phyloP scores from a whole-genome alignment of 2,888 invertebrate species.

The Orthosia incerta region DNA sequence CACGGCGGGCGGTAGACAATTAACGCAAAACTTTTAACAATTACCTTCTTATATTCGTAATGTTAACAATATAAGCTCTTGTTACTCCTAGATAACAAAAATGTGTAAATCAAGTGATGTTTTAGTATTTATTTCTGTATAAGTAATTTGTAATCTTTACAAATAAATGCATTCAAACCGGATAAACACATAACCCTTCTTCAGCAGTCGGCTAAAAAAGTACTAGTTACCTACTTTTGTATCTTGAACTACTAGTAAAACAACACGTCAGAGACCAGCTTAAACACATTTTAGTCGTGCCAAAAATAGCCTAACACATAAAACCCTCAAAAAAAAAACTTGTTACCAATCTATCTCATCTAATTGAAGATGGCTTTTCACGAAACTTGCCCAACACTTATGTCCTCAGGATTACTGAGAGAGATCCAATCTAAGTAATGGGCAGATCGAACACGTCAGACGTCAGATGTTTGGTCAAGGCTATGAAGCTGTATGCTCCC shows the following conservation, averaged over 20 bases:
- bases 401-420: conserved; percentile 45
- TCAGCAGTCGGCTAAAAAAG: no score
- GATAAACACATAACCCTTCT: no score
- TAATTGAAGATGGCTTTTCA: conserved; percentile 23
- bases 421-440: conserved; percentile 60
- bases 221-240: no score
- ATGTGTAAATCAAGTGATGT: no score
- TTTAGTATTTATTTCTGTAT: no score
- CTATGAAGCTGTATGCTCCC: conserved; percentile 14
- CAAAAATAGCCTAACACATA: not conserved
- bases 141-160: no score
- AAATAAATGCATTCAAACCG: no score
- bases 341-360: conserved; percentile 20
- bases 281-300: not conserved
- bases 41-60: no score
- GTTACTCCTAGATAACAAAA: no score
- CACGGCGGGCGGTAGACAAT: no score
- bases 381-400: conserved; percentile 34
- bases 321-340: conserved; percentile 6
- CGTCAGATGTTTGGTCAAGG: conserved; percentile 52
- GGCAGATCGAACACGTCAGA: conserved; percentile 51
- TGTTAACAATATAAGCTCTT: no score
- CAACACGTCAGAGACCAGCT: not conserved
- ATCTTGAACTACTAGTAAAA: not conserved
- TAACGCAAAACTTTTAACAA: no score